Base-by-base conservation (phyloP, 2,113 vertebrate species). In the Cephalopterus ornatus region DNA sequence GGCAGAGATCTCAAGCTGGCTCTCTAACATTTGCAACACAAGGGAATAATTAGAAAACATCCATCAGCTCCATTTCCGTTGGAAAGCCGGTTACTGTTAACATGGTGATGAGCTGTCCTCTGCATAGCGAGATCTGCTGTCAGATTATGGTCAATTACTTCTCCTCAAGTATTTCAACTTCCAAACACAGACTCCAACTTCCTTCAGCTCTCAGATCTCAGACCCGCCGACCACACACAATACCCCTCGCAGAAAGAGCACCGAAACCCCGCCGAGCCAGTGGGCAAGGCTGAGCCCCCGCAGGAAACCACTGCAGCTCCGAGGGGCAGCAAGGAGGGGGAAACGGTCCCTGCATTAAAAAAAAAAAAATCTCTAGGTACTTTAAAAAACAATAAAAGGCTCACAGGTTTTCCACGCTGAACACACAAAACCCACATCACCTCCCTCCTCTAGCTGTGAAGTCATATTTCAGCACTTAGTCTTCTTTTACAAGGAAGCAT, bases 1-100 rank as follows among this genome's bases (percentile, higher is more conserved):
- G 95, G 92, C 96, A 97, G 91, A 71, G 83, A 91, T 85, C 68
- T 96, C 95, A 96, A 91, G 92, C 92, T 96, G 94, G 94, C 96
- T 95, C 83, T 78, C 80, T 85, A 89, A 84, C 93, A 91, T 71
- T 96, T 33, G 66, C 88, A 91, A 78, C 96, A 97, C 95, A 85
- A 96, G 93, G 96, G 96, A 97, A 84, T 96, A 95, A 97, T 97
- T 94, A 96, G 89, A 93, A 95, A 92, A 87, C 96, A 97, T 97
- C 96, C 95, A 96, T 96, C 96, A 96, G 92, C 95, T 96, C 92
- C 92, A 27, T 81, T 96, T 96, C 95, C 86, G 62, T 87, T 94
- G 58, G 80, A 85, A 72, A 95, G 73, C 77, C 55, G 22, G 14
- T 92, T 89, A n/a, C 89, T 94, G 87, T 82, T 83, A 96, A 96